Conservation (phyloP, 92 coral and sea anemone species). For the Zoanthus sociatus region DNA sequence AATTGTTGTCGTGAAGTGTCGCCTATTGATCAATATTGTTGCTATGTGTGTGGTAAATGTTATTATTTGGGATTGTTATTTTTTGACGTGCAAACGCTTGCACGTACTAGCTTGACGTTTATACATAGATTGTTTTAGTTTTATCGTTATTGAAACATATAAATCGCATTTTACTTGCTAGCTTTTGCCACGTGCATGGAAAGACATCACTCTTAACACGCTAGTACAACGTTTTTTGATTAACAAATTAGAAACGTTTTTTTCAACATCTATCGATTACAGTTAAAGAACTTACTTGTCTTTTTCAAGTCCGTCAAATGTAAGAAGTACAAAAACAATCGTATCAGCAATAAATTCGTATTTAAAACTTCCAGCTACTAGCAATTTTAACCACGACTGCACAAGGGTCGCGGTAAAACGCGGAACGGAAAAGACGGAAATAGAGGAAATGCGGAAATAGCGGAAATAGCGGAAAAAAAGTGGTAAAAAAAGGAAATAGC, state of each 20-base stretch:
- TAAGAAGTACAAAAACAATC: background rate
- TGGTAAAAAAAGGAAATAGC: too few species aligned
- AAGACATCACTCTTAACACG: background rate
- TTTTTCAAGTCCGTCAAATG: background rate
- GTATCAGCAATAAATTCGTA: conserved; percentile 3
- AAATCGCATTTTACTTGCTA: background rate
- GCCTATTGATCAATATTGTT: background rate
- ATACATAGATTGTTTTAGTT: background rate
- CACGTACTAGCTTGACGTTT: background rate
- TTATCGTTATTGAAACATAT: background rate
- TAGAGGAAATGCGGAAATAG: too few species aligned
- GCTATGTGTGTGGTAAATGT: background rate
- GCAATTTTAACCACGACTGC: background rate
- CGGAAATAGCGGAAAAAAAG: too few species aligned
- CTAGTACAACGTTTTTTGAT: background rate
- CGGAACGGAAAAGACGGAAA: too few species aligned
- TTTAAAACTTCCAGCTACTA: background rate
- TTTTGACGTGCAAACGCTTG: background rate
- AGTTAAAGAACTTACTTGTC: background rate
- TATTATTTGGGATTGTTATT: background rate
- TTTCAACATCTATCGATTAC: background rate
- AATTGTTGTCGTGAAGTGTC: background rate
- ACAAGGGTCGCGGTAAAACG: background rate
- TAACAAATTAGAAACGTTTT: background rate
- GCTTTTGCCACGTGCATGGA: background rate